phyloP scores from a whole-genome alignment of 53 echinoderm and acorn worm genomes.

The Henricia sp. region DNA sequence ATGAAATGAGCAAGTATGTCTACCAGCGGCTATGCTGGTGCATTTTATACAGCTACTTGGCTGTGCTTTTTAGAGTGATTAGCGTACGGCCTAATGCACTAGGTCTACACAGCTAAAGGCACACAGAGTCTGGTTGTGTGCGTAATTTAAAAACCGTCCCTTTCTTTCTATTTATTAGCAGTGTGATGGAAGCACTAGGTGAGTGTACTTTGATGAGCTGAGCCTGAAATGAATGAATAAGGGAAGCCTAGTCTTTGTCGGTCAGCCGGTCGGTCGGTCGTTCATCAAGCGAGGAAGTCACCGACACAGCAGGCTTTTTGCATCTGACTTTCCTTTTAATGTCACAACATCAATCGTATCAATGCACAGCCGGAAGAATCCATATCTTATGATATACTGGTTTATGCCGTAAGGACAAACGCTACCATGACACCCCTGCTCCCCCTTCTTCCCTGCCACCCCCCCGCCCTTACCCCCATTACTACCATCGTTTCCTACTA shows the following conservation, averaged over 20 bases:
- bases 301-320: neutral
- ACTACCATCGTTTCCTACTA: too few species aligned
- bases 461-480: neutral
- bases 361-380: conserved; percentile 26
- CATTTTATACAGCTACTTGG: too few species aligned
- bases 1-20: too few species aligned
- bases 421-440: neutral
- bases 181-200: neutral
- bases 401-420: neutral
- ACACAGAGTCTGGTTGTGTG: neutral
- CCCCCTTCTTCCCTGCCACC: neutral
- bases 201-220: conserved; percentile 45
- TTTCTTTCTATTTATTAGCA: conserved; percentile 17
- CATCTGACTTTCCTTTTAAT: conserved; percentile 33
- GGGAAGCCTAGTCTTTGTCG: neutral
- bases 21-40: neutral
- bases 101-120: neutral
- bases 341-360: conserved; percentile 15
- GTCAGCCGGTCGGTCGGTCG: neutral
- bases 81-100: conserved; percentile 38
- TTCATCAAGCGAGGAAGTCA: conserved; percentile 24
- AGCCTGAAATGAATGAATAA: neutral
- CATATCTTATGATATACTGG: neutral
- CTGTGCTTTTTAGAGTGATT: conserved; percentile 3
- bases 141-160: conserved; percentile 5